phyloP scores from a whole-genome alignment of 1,140 invertebrate genomes.

The Subanguina moxae region DNA sequence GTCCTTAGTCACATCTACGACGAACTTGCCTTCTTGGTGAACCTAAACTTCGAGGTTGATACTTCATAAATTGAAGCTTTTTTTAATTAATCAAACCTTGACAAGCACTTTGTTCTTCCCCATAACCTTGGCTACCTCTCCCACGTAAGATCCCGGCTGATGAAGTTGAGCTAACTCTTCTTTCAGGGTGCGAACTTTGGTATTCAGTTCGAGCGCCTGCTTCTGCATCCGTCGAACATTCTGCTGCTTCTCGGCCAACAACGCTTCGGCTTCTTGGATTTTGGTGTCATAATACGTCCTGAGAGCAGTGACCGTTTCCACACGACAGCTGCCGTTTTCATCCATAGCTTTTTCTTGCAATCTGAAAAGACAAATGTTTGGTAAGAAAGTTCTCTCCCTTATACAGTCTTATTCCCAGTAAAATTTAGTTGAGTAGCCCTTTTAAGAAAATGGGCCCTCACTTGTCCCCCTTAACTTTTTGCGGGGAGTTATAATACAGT shows the following conservation, averaged over 20 bases:
- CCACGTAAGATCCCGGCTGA: constrained; percentile 98
- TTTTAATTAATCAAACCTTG: constrained; percentile 66
- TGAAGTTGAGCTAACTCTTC: constrained; percentile 95
- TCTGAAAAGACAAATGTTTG: not conserved
- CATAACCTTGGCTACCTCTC: constrained; percentile 99
- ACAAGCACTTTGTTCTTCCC: constrained; percentile 99
- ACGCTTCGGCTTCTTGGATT: constrained; percentile 63
- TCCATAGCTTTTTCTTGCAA: constrained; percentile 6
- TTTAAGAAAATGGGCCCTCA: too few relatives aligned
- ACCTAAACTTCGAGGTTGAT: constrained; percentile 64
- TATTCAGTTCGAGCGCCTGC: constrained; percentile 97
- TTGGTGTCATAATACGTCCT: constrained; percentile 52
- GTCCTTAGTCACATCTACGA: constrained; percentile 98
- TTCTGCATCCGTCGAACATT: constrained; percentile 93
- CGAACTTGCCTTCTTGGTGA: constrained; percentile 99
- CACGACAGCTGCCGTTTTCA: constrained; percentile 1
- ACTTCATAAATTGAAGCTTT: too few relatives aligned
- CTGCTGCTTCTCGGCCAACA: constrained; percentile 93
- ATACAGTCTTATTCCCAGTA: too few relatives aligned
- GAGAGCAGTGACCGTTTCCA: not conserved
- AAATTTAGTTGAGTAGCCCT: too few relatives aligned
- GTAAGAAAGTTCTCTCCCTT: not conserved
- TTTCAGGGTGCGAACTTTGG: constrained; percentile 90
- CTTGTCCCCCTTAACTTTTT: too few relatives aligned
- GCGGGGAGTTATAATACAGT: too few relatives aligned